Conservation (phyloP, 2,888 invertebrate genomes). For the Ectobius pallidus region DNA sequence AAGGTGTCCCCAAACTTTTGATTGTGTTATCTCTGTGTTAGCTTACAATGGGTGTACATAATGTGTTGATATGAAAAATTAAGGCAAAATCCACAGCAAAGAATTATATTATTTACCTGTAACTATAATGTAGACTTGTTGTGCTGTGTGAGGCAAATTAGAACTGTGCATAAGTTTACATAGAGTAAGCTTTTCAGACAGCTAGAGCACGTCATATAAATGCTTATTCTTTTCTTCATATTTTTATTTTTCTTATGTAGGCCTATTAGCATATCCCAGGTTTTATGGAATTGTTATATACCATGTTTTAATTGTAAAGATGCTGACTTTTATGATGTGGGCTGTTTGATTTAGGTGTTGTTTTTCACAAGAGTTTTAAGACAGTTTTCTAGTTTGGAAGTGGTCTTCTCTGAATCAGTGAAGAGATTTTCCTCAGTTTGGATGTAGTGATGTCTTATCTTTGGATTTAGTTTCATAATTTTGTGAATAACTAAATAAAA, state of each 20-base stretch:
- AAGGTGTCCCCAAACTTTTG: conserved; percentile 24
- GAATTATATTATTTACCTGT: conserved; percentile 31
- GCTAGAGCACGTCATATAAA: conserved; percentile 10
- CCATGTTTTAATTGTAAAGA: conserved; percentile 29
- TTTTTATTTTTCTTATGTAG: no score
- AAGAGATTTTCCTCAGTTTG: conserved; percentile 15
- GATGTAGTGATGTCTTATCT: background rate
- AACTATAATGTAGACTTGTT: conserved; percentile 38
- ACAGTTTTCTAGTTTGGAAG: conserved; percentile 17
- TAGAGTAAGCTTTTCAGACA: conserved; percentile 32
- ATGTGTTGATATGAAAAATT: conserved; percentile 36
- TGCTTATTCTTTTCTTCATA: conserved; percentile 25
- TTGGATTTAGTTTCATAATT: conserved; percentile 17
- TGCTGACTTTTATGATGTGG: conserved; percentile 28
- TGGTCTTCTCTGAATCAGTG: conserved; percentile 9
- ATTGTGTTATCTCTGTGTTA: conserved; percentile 30
- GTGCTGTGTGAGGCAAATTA: conserved; percentile 38
- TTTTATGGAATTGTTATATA: conserved; percentile 17
- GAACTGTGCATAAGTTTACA: conserved; percentile 36
- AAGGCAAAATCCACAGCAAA: conserved; percentile 18
- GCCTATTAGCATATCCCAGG: background rate
- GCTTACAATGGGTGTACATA: no score
- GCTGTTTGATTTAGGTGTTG: conserved; percentile 3
- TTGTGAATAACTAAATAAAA: background rate
- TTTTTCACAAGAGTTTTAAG: background rate